phyloP scores from a whole-genome alignment of 2,113 vertebrate species.

The Spermophilus dauricus region DNA sequence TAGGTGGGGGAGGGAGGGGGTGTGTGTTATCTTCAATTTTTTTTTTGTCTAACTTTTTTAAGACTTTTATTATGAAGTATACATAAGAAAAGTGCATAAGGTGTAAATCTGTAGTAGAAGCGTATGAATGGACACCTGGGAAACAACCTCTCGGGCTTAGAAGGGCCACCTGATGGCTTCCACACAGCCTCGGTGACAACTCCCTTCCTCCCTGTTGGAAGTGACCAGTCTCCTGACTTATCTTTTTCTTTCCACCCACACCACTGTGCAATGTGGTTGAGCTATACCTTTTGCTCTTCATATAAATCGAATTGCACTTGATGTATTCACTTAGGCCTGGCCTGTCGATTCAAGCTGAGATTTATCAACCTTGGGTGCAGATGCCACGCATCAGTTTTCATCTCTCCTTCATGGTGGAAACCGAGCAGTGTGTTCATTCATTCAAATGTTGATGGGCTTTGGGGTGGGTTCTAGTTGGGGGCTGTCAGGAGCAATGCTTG shows the following conservation, averaged over 20 bases:
- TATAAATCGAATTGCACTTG: background rate
- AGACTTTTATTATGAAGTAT: background rate
- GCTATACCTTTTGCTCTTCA: background rate
- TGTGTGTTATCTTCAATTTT: background rate
- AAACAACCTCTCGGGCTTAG: background rate
- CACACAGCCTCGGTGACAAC: background rate
- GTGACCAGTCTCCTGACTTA: background rate
- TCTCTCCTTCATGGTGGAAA: background rate
- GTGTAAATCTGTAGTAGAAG: background rate
- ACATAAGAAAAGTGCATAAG: background rate
- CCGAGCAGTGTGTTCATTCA: background rate
- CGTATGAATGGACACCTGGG: background rate
- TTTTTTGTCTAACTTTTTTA: background rate
- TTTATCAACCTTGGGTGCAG: accelerated
- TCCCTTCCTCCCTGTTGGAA: background rate
- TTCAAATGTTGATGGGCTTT: background rate
- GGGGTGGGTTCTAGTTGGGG: background rate
- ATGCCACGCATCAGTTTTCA: background rate
- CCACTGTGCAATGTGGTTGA: background rate
- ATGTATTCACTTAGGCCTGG: background rate
- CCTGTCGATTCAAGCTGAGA: background rate
- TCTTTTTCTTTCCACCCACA: background rate
- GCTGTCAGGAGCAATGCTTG: background rate
- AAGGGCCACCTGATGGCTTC: background rate
- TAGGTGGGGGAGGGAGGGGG: background rate